Conservation (phyloP, 2,797 vertebrate genomes). For the Enteromius unitaeniatus region DNA sequence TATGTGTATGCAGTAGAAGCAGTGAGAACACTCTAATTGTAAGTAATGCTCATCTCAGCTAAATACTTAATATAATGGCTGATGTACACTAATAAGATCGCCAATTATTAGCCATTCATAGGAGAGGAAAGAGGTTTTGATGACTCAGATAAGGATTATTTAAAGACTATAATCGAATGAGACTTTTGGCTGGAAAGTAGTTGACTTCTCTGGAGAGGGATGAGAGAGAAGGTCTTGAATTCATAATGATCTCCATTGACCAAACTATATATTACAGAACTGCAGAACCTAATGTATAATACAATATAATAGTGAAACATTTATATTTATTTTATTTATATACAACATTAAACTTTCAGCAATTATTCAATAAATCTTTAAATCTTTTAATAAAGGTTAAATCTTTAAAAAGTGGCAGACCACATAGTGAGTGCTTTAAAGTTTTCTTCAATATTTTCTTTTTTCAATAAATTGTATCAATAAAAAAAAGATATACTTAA, state of each 20-base stretch:
- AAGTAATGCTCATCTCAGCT: conserved; percentile 28
- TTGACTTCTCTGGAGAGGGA: conserved; percentile 19
- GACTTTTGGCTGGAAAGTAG: conserved; percentile 20
- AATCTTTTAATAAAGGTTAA: neutral
- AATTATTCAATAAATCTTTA: neutral
- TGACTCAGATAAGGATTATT: conserved; percentile 36
- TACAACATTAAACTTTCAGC: neutral
- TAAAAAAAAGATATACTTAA: neutral
- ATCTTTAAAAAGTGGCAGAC: neutral
- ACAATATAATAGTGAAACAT: neutral
- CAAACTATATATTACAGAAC: too few species aligned
- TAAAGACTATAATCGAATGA: conserved; percentile 23
- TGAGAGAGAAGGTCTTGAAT: conserved; percentile 16
- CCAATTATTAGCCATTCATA: conserved; percentile 24
- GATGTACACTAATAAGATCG: conserved; percentile 13
- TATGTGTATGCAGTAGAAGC: neutral
- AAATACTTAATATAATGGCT: conserved; percentile 15
- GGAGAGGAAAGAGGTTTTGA: conserved; percentile 17
- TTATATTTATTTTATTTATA: neutral
- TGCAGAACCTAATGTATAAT: neutral
- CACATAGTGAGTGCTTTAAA: neutral
- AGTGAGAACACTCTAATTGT: conserved; percentile 7
- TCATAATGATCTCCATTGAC: conserved; percentile 4
- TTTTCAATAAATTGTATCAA: neutral
- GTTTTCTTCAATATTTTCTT: neutral